A percentile compares a stretch with the other conserved stretches of the same genome.
Conservation (phyloP, 2,888 invertebrate species). For the Pollenia griseotomentosa region DNA sequence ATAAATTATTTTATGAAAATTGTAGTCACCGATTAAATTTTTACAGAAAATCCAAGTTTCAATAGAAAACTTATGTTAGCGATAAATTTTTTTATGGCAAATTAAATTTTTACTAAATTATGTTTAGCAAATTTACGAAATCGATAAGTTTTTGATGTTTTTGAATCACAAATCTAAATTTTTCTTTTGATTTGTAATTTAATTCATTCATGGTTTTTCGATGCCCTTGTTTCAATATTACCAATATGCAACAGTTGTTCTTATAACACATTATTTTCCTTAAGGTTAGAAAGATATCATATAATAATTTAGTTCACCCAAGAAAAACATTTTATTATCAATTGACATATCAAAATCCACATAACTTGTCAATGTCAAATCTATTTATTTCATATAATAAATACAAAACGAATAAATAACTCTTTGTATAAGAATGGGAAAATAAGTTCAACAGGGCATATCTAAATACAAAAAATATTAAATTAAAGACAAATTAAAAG, state of each 20-base stretch:
- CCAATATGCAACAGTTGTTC: background rate
- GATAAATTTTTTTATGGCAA: background rate
- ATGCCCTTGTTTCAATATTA: too few relatives aligned
- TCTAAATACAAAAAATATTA: slow-evolving; percentile 2
- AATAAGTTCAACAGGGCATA: background rate
- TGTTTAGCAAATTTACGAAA: too few relatives aligned
- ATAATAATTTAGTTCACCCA: background rate
- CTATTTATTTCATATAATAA: slow-evolving; percentile 47
- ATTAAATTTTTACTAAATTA: too few relatives aligned
- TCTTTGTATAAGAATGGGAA: background rate
- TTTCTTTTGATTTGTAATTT: too few relatives aligned
- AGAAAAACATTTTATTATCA: background rate
- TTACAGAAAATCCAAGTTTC: background rate
- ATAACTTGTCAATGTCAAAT: slow-evolving; percentile 60
- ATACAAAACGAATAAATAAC: background rate
- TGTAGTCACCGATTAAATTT: too few relatives aligned
- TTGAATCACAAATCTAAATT: too few relatives aligned
- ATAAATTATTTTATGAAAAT: too few relatives aligned
- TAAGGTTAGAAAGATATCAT: background rate
- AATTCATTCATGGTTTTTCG: too few relatives aligned
- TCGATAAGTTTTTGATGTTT: too few relatives aligned
- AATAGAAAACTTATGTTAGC: background rate
- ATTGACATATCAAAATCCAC: background rate
- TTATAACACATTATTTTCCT: background rate
- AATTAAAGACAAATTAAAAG: background rate